Conservation (phyloP, 2,888 invertebrate species). For the Globia sparganii region DNA sequence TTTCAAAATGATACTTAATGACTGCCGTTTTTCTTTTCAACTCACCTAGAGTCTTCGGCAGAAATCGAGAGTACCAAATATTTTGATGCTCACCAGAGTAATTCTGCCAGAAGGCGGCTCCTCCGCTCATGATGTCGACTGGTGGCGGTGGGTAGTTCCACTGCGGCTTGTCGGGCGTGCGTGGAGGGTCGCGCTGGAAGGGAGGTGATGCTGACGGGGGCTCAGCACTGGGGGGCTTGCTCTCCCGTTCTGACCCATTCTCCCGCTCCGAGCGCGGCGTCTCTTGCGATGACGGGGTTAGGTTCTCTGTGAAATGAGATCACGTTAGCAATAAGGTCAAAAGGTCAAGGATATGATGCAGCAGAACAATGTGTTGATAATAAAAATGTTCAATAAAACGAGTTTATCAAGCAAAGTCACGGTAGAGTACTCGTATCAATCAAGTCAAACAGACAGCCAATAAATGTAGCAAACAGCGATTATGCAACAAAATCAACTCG, state of each 20-base stretch:
- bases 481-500: constrained; percentile 86
- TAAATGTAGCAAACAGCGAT: constrained; percentile 83
- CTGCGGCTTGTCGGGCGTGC: constrained; percentile 88
- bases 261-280: constrained; percentile 83
- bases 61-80: constrained; percentile 53
- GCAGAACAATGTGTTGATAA: background rate
- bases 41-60: constrained; percentile 53
- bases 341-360: constrained; percentile 23
- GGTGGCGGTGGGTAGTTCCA: constrained; percentile 90
- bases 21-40: constrained; percentile 40
- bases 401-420: background rate
- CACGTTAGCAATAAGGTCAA: constrained; percentile 44
- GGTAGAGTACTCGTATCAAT: constrained; percentile 59
- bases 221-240: constrained; percentile 87
- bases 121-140: constrained; percentile 95
- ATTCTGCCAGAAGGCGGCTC: constrained; percentile 97
- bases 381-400: background rate
- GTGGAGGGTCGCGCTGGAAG: constrained; percentile 86
- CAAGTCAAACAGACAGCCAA: constrained; percentile 77
- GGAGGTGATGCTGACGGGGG: constrained; percentile 86
- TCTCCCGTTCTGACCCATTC: constrained; percentile 87
- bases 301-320: constrained; percentile 79
- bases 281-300: constrained; percentile 81
- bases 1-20: constrained; percentile 21
- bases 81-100: constrained; percentile 93